These are phyloP conservation scores for Eretmocerus hayati DNA, from an alignment of 2,888 invertebrate species.

Conservation along the genomic window DNA sequence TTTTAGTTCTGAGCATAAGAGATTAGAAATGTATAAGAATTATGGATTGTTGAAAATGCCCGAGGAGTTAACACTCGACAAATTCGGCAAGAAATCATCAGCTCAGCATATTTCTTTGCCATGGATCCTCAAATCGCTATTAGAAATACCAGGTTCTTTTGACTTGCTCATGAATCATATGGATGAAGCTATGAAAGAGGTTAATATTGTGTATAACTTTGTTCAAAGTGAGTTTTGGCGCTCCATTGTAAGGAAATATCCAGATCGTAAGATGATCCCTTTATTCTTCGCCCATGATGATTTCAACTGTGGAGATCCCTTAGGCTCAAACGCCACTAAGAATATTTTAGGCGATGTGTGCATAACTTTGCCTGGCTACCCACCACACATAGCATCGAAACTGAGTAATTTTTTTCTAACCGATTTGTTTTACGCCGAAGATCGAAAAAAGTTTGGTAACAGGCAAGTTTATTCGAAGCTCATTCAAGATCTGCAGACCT, in stretches of 20 bases:
- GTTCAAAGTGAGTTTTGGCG: conserved; percentile 17
- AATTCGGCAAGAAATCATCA: too few relatives aligned
- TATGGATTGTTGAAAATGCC: too few relatives aligned
- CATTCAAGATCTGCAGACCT: background rate
- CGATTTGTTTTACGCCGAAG: background rate
- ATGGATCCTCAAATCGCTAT: too few relatives aligned
- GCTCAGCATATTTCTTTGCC: too few relatives aligned
- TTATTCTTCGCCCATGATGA: conserved; percentile 22
- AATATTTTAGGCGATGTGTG: conserved; percentile 21
- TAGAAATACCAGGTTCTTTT: conserved; percentile 10
- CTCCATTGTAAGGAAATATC: conserved; percentile 4
- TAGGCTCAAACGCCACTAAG: conserved; percentile 18
- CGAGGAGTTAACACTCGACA: too few relatives aligned
- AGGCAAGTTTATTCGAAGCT: background rate
- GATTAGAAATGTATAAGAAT: too few relatives aligned
- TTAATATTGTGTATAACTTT: conserved; percentile 12
- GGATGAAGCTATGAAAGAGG: conserved; percentile 4
- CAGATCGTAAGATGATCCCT: conserved; percentile 15
- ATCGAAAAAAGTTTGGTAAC: background rate
- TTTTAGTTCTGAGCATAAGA: too few relatives aligned
- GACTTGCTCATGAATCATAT: conserved; percentile 9
- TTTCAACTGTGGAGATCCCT: conserved; percentile 20
- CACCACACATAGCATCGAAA: background rate
- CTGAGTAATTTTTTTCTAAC: background rate
- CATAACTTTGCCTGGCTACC: conserved; percentile 5